phyloP scores from a whole-genome alignment of 2,113 vertebrate species.

The Beaufortia kweichowensis region DNA sequence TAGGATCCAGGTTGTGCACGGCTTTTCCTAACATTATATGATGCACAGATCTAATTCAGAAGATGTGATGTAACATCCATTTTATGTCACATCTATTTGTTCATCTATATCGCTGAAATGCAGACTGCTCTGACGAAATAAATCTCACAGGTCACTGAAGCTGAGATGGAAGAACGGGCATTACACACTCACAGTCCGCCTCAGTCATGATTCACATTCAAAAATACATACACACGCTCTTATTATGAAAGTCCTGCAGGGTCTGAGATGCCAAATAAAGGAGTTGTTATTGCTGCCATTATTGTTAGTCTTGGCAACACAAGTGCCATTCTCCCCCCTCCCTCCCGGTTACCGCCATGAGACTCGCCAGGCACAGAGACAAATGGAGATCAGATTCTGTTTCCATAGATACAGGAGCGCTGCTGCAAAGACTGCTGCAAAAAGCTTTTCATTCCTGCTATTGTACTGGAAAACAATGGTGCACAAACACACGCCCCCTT shows the following conservation, averaged over 20 bases:
- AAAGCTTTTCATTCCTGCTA: conserved; percentile 71
- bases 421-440: conserved; percentile 73
- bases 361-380: conserved; percentile 55
- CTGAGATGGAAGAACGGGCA: conserved; percentile 30
- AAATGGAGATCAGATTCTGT: conserved; percentile 73
- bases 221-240: conserved; percentile 31
- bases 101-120: conserved; percentile 11
- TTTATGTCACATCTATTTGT: not conserved
- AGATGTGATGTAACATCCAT: not conserved
- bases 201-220: conserved; percentile 60
- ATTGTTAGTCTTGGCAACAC: conserved; percentile 57
- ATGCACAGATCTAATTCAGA: not conserved
- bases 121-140: conserved; percentile 19
- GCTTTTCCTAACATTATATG: not conserved
- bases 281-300: conserved; percentile 46
- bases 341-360: conserved; percentile 26
- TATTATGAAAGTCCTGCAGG: conserved; percentile 24
- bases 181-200: conserved; percentile 36
- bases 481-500: conserved; percentile 64
- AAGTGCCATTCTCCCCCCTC: conserved; percentile 52
- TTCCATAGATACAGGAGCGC: conserved; percentile 76
- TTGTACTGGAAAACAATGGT: conserved; percentile 81
- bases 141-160: conserved; percentile 41
- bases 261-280: conserved; percentile 46
- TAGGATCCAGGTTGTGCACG: not conserved